Evolutionary conservation across 2,888 invertebrate genomes (phyloP).

Genomic region (Oxycera nigricornis): DNA sequence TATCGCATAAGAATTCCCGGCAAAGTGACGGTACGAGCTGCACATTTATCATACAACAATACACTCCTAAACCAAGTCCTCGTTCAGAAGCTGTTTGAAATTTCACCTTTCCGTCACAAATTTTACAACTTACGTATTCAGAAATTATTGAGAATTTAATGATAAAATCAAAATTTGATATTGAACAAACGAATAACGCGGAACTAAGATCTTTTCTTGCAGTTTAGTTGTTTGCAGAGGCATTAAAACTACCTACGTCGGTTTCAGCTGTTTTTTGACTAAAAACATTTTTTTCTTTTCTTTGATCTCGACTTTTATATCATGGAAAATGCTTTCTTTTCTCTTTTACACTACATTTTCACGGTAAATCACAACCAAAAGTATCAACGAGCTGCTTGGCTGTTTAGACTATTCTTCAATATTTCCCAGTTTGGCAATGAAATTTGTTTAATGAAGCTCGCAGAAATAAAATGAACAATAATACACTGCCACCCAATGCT

Average conservation of each 20-base stretch:
- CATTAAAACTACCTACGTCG: background rate
- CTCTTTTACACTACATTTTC: background rate
- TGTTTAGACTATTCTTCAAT: background rate
- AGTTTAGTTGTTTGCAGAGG: conserved; percentile 21
- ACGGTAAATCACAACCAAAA: background rate
- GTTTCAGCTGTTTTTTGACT: background rate
- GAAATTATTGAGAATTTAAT: too few relatives aligned
- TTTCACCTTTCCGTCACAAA: too few relatives aligned
- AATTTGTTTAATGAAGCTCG: background rate
- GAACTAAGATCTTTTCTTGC: too few relatives aligned
- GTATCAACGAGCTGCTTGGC: background rate
- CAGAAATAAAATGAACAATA: background rate
- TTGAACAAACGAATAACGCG: too few relatives aligned
- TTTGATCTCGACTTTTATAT: background rate
- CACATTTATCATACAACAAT: too few relatives aligned
- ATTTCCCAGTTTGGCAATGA: background rate
- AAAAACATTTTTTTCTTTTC: background rate
- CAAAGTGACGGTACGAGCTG: too few relatives aligned
- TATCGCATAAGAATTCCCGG: too few relatives aligned
- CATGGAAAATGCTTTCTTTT: background rate
- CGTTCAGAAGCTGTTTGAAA: too few relatives aligned
- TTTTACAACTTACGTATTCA: too few relatives aligned
- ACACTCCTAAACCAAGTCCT: too few relatives aligned
- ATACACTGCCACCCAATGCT: background rate
- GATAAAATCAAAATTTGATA: too few relatives aligned